These are phyloP conservation scores for Mayetiola destructor DNA, from an alignment of 2,888 invertebrate species.

Conservation along the genomic window DNA sequence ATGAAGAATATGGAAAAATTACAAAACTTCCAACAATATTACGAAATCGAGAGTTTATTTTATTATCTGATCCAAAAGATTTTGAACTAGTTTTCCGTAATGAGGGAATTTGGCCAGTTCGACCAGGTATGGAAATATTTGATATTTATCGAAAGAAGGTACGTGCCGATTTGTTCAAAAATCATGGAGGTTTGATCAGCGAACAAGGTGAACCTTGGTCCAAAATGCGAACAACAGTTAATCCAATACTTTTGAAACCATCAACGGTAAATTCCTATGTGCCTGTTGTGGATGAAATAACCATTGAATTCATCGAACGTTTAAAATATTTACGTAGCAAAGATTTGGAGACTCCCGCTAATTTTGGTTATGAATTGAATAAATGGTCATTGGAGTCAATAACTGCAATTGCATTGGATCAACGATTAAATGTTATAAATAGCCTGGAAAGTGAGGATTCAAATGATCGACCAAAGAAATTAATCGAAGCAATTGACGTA, in stretches of 20 bases:
- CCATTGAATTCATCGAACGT: constrained; percentile 27
- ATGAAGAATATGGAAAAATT: constrained; percentile 32
- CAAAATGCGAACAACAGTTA: constrained; percentile 44
- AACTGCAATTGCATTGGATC: constrained; percentile 32
- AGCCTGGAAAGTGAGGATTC: constrained; percentile 18
- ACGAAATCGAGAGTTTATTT: constrained; percentile 29
- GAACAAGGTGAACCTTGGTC: constrained; percentile 51
- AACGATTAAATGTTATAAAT: constrained; percentile 25
- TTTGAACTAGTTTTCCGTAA: constrained; percentile 36
- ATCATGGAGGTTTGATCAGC: constrained; percentile 26
- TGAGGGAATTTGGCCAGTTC: constrained; percentile 35
- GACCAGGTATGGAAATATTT: constrained; percentile 34
- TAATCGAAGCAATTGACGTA: constrained; percentile 16
- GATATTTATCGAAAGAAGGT: constrained; percentile 32
- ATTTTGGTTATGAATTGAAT: constrained; percentile 30
- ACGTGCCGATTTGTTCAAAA: constrained; percentile 32
- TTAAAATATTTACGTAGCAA: constrained; percentile 23
- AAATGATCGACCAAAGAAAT: neutral
- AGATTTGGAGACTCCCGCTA: constrained; percentile 29
- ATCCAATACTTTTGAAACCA: constrained; percentile 29
- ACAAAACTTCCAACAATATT: constrained; percentile 34
- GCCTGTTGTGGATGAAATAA: constrained; percentile 25
- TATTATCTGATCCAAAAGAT: constrained; percentile 40
- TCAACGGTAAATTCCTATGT: constrained; percentile 26
- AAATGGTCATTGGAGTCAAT: constrained; percentile 44